phyloP scores from a whole-genome alignment of 2,888 invertebrate species.

The Tetramorium bicarinatum region DNA sequence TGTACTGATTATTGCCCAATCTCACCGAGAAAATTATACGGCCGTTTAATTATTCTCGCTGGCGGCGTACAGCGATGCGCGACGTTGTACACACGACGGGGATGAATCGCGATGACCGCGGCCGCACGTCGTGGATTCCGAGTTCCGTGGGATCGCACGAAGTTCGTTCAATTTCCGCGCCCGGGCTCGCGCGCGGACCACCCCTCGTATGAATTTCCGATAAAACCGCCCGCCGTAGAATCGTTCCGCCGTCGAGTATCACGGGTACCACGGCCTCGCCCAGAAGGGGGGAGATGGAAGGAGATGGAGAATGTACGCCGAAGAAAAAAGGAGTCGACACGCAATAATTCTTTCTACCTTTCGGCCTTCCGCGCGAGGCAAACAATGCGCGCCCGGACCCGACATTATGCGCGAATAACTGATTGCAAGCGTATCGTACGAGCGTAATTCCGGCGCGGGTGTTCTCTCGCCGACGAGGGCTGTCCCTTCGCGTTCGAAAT shows the following conservation, averaged over 20 bases:
- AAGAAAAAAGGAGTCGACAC: constrained; percentile 38
- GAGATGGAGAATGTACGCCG: constrained; percentile 16
- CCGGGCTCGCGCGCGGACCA: constrained; percentile 9
- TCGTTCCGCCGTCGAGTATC: constrained; percentile 55
- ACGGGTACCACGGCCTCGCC: neutral
- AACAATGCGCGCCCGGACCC: constrained; percentile 34
- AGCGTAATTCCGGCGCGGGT: constrained; percentile 37
- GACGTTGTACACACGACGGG: neutral
- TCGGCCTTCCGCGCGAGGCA: neutral
- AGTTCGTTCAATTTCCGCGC: constrained; percentile 73
- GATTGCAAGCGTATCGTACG: constrained; percentile 43
- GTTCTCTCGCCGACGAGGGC: neutral
- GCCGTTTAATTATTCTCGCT: constrained; percentile 27
- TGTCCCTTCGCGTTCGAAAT: constrained; percentile 14
- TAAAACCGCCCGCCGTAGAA: constrained; percentile 73
- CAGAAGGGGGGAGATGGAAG: neutral
- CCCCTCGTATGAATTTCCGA: constrained; percentile 65
- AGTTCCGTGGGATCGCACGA: constrained; percentile 52
- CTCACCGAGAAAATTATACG: neutral
- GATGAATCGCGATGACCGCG: constrained; percentile 15
- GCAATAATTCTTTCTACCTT: constrained; percentile 31
- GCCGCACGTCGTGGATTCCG: constrained; percentile 12
- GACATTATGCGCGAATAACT: constrained; percentile 55
- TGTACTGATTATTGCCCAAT: neutral
- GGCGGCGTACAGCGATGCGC: neutral